Percentiles rank a stretch among this genome's conserved stretches.
These are phyloP conservation scores for Nemotelus pantherinus DNA, from an alignment of 2,888 invertebrate genomes.

Conservation along the genomic window DNA sequence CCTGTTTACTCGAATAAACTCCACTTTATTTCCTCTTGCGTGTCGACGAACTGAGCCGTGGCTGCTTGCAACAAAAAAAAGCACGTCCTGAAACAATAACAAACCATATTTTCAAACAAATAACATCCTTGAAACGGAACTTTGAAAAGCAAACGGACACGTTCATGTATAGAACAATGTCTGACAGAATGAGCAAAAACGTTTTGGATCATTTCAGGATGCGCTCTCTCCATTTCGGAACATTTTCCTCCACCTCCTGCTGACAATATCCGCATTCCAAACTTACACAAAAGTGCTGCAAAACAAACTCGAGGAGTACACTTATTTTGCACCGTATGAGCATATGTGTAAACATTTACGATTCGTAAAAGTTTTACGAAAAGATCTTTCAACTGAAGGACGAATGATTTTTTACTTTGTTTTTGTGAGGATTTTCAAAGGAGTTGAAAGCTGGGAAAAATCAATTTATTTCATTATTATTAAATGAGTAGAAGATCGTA, in stretches of 20 bases:
- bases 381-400: too few relatives aligned
- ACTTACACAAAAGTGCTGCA: background rate
- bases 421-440: too few relatives aligned
- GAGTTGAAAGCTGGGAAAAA: too few relatives aligned
- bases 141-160: background rate
- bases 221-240: background rate
- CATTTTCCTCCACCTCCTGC: background rate
- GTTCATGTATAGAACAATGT: background rate
- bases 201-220: too few relatives aligned
- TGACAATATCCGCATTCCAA: background rate
- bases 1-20: slow-evolving; percentile 2
- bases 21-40: background rate
- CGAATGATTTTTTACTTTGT: too few relatives aligned
- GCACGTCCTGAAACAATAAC: slow-evolving; percentile 7
- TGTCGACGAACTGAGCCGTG: too few relatives aligned
- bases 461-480: too few relatives aligned
- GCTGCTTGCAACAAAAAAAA: background rate
- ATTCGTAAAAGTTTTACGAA: too few relatives aligned
- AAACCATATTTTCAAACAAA: slow-evolving; percentile 30
- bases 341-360: background rate
- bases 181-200: too few relatives aligned
- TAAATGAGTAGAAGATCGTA: too few relatives aligned
- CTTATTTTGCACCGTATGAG: background rate
- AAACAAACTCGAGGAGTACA: background rate
- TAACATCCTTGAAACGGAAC: slow-evolving; percentile 1